A percentile compares a stretch with the other conserved stretches of the same genome.
Evolutionary conservation across 2,113 vertebrate genomes (phyloP).

Genomic region (Anser cygnoides): DNA sequence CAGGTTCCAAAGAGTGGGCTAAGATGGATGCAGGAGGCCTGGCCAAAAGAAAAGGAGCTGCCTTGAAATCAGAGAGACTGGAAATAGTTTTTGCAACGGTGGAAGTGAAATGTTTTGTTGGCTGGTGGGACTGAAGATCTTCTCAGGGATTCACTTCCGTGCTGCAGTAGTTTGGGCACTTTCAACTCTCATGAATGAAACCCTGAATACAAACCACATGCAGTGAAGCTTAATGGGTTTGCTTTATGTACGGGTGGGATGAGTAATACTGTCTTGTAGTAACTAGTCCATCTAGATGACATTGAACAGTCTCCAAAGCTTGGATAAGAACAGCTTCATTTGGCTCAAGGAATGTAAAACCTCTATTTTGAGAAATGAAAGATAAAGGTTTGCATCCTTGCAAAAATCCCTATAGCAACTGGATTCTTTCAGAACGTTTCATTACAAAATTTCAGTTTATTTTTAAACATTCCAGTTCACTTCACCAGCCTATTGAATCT

Average conservation of each 20-base stretch:
- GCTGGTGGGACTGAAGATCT: neutral
- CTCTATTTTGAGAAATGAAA: slow-evolving; percentile 35
- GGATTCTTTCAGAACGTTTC: neutral
- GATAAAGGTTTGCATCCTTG: neutral
- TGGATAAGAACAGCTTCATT: slow-evolving; percentile 25
- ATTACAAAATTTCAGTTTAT: slow-evolving; percentile 40
- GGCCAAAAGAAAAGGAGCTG: neutral
- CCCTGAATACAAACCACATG: slow-evolving; percentile 48
- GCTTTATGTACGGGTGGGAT: slow-evolving; percentile 25
- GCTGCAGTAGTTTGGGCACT: neutral
- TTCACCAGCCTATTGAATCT: slow-evolving; percentile 38
- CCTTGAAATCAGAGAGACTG: neutral
- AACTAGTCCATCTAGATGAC: slow-evolving; percentile 30
- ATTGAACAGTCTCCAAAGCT: slow-evolving; percentile 15
- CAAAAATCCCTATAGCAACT: slow-evolving; percentile 38
- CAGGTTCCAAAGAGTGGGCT: rapidly evolving
- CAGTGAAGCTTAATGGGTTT: slow-evolving; percentile 30
- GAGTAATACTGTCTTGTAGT: slow-evolving; percentile 31
- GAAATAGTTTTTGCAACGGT: neutral
- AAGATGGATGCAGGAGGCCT: neutral
- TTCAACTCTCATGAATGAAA: slow-evolving; percentile 44
- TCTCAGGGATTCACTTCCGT: slow-evolving; percentile 1
- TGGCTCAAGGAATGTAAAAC: slow-evolving; percentile 18
- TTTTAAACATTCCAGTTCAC: slow-evolving; percentile 56
- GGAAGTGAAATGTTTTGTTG: neutral